Base-by-base conservation (phyloP, 2,113 vertebrate species). In the Pterocles gutturalis region DNA sequence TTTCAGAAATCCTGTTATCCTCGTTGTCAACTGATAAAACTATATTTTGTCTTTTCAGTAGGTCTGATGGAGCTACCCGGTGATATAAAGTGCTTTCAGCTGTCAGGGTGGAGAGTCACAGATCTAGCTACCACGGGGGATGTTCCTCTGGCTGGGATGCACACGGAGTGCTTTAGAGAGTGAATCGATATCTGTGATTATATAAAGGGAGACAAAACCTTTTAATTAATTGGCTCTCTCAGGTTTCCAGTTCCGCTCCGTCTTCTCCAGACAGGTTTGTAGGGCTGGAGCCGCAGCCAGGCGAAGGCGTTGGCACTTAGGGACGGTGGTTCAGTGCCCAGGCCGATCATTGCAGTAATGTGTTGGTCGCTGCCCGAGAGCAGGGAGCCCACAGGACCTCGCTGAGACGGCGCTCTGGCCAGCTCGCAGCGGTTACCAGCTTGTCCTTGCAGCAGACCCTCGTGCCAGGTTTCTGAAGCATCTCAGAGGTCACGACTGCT, bases 381-480 rank as follows among this genome's bases (percentile, higher is more conserved):
- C 41, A 49, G 49, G 66, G 43, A 58, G 15, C 36, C 51, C 8
- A 28, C 51, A 38, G 89, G 64, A n/a, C 24, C 75, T 41, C 15
- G 53, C 69, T 54, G 43, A 11, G 13, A 34, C 9, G 15, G 2
- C 1, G 4, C 73, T 12, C 18, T 17, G 57, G n/a, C 53, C 9
- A 1, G 53, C 26, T 36, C 2, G 3, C 45, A 8, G 36, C 36
- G 17, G 0, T 18, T 21, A 3, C n/a, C 29, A 3, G 8, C 0
- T 7, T 8, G 51, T 34, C 71, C 43, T 17, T 28, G 54, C 15
- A 1, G 60, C 43, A 7, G 58, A 22, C 13, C 25, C 62, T 49
- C 46, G 11, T 2, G 3, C 24, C 29, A 19, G n/a, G 25, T 33
- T 49, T 33, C 60, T 17, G 54, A 24, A 73, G 71, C 15, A 7